Evolutionary conservation across 1,140 invertebrate species (phyloP).

Genomic region (Cecropterus lyciades): DNA sequence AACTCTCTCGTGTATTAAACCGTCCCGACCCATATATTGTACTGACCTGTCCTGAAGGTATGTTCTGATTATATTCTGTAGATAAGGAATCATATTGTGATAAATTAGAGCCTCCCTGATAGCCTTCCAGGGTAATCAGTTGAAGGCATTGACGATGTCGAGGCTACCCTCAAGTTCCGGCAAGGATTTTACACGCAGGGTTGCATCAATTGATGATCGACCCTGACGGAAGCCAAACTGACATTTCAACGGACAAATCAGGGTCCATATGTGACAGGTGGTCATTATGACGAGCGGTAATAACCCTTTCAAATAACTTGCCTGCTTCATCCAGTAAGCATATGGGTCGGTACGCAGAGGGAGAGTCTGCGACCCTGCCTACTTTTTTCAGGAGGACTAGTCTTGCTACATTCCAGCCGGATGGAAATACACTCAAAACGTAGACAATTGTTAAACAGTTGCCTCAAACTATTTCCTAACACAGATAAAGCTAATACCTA

Average conservation of each 20-base stretch:
- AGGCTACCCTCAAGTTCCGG: constrained; percentile 28
- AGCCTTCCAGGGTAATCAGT: constrained; percentile 31
- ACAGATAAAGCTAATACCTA: background rate
- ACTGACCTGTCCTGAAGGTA: constrained; percentile 18
- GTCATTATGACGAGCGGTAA: constrained; percentile 38
- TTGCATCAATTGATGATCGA: constrained; percentile 42
- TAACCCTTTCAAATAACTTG: constrained; percentile 40
- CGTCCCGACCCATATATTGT: constrained; percentile 6
- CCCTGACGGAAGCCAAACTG: constrained; percentile 28
- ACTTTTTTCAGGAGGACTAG: constrained; percentile 39
- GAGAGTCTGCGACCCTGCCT: constrained; percentile 26
- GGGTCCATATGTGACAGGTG: constrained; percentile 18
- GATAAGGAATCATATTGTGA: constrained; percentile 20
- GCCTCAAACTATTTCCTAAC: background rate
- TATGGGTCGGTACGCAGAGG: constrained; percentile 51
- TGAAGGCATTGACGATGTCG: constrained; percentile 43
- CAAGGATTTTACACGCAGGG: constrained; percentile 24
- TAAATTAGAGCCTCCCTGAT: constrained; percentile 15
- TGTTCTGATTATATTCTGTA: background rate
- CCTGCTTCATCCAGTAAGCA: constrained; percentile 46
- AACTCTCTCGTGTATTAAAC: background rate
- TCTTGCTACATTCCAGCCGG: constrained; percentile 11
- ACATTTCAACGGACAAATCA: constrained; percentile 5
- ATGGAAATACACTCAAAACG: constrained; percentile 3
- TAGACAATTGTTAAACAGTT: constrained; percentile 22